Percentiles rank a stretch among this genome's conserved stretches.
Evolutionary conservation across 2,113 vertebrate species (phyloP).

Genomic region (rabbit (Oryctolagus cuniculus)): DNA sequence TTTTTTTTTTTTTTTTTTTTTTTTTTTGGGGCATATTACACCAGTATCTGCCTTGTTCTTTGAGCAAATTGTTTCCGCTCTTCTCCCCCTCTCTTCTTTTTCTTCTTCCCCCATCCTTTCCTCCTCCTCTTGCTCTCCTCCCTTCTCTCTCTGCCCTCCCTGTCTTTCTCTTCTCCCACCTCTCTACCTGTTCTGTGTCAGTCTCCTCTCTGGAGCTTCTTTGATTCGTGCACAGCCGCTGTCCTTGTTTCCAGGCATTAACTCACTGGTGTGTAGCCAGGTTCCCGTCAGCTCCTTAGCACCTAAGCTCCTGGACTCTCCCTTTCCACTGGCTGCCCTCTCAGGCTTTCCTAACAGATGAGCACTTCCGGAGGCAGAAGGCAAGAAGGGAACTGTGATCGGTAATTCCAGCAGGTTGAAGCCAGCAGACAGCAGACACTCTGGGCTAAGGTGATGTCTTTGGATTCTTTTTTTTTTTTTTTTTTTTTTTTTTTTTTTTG

Average conservation of each 20-base stretch:
- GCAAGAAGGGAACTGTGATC: not conserved
- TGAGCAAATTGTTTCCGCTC: not conserved
- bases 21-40: too few relatives aligned
- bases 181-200: not conserved
- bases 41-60: not conserved
- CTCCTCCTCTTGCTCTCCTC: not conserved
- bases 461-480: too few relatives aligned
- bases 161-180: not conserved
- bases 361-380: not conserved
- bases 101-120: not conserved
- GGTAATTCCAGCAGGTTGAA: not conserved
- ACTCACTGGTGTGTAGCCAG: not conserved
- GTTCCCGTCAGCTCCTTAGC: not conserved
- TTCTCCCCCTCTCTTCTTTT: not conserved
- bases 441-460: not conserved
- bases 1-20: not conserved
- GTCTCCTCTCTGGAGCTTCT: not conserved
- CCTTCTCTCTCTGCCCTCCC: not conserved
- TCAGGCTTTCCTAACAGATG: not conserved
- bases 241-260: not conserved
- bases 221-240: not conserved
- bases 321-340: not conserved
- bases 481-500: too few relatives aligned
- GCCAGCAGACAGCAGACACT: not conserved
- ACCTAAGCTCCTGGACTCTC: not conserved